A percentile compares a stretch with the other conserved stretches of the same genome.
Conservation (phyloP, 2,888 invertebrate genomes). For the Litoditis marina region DNA sequence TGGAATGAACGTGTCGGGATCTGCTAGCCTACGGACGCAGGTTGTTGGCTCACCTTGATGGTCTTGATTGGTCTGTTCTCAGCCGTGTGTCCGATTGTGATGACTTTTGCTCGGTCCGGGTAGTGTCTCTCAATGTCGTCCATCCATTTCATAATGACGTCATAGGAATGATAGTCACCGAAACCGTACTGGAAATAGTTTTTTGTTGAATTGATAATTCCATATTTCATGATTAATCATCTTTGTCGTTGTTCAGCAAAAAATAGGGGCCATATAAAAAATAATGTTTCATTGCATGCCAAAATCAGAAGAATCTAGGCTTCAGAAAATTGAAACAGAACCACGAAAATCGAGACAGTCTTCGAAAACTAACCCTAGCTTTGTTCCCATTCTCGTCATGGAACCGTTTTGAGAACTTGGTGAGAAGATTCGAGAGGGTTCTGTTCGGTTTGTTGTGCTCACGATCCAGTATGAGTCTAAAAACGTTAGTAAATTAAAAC, state of each 20-base stretch:
- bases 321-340: too few species aligned
- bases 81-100: conserved; percentile 53
- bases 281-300: background rate
- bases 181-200: conserved; percentile 32
- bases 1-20: too few species aligned
- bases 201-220: background rate
- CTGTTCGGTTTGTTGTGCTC: conserved; percentile 35
- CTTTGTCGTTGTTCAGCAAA: background rate
- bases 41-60: conserved; percentile 41
- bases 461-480: conserved; percentile 52
- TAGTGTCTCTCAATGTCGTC: conserved; percentile 54
- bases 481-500: background rate
- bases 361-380: conserved; percentile 33
- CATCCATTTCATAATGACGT: conserved; percentile 55
- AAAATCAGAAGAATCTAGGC: too few species aligned
- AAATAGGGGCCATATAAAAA: conserved; percentile 3
- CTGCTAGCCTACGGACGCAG: background rate
- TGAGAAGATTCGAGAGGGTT: conserved; percentile 6
- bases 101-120: conserved; percentile 51
- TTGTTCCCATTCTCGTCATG: conserved; percentile 38
- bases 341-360: too few species aligned
- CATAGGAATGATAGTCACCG: conserved; percentile 58
- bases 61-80: conserved; percentile 56
- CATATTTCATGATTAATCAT: background rate
- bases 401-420: conserved; percentile 31